A percentile compares a stretch with the other conserved stretches of the same genome.
These are phyloP conservation scores for Fistularia commersonii DNA, from an alignment of 2,797 vertebrate genomes.

Conservation along the genomic window DNA sequence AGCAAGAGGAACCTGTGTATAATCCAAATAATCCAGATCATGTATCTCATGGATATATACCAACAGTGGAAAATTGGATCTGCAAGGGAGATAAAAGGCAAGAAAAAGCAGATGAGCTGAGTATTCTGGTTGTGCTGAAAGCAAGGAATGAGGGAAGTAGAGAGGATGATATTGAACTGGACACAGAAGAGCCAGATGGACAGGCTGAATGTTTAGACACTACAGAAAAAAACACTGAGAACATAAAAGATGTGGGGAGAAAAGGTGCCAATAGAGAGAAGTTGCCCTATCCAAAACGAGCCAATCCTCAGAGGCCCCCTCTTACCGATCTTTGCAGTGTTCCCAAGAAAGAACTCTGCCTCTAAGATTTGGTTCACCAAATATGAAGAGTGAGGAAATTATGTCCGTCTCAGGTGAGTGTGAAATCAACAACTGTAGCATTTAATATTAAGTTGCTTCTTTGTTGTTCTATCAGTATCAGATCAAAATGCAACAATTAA, in stretches of 20 bases:
- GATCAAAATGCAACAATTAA: too few species aligned
- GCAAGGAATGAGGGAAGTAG: neutral
- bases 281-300: slow-evolving; percentile 59
- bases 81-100: too few species aligned
- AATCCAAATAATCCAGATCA: too few species aligned
- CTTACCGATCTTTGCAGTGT: slow-evolving; percentile 75
- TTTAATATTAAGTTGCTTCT: too few species aligned
- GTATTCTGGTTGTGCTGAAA: slow-evolving; percentile 5
- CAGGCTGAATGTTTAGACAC: slow-evolving; percentile 39
- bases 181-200: slow-evolving; percentile 34
- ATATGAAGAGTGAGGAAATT: slow-evolving; percentile 64
- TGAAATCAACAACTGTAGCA: too few species aligned
- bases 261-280: slow-evolving; percentile 8
- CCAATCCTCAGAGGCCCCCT: slow-evolving; percentile 62
- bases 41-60: too few species aligned
- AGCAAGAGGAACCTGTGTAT: too few species aligned
- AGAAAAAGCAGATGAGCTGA: slow-evolving; percentile 7
- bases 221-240: slow-evolving; percentile 22
- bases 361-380: slow-evolving; percentile 47
- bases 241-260: slow-evolving; percentile 7
- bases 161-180: slow-evolving; percentile 5
- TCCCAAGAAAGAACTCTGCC: slow-evolving; percentile 75
- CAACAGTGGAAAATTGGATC: too few species aligned
- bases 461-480: too few species aligned
- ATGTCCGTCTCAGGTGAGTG: slow-evolving; percentile 62